Evolutionary conservation across 2,113 vertebrate genomes (phyloP).

Genomic region (Anolis sagrei): DNA sequence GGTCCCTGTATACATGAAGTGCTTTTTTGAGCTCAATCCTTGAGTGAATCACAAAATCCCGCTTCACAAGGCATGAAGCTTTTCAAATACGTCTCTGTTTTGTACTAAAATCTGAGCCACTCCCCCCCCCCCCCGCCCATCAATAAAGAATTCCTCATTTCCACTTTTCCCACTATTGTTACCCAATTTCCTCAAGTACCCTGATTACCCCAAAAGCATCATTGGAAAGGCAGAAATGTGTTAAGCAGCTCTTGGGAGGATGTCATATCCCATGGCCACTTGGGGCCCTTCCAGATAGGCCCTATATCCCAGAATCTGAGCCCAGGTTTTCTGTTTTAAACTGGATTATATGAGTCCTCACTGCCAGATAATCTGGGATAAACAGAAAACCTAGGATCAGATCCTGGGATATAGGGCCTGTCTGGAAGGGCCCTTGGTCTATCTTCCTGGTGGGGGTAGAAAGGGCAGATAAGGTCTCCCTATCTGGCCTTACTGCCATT

Average conservation of each 20-base stretch:
- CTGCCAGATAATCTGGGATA: too few species aligned
- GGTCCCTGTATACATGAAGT: too few species aligned
- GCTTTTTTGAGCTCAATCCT: background rate
- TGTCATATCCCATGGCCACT: background rate
- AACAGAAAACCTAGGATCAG: too few species aligned
- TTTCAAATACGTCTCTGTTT: background rate
- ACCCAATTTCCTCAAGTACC: background rate
- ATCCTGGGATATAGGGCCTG: too few species aligned
- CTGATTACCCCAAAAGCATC: background rate
- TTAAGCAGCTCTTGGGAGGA: background rate
- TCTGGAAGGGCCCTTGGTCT: too few species aligned
- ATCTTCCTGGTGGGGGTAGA: background rate
- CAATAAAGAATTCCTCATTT: background rate
- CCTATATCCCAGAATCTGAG: too few species aligned
- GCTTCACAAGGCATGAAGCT: background rate
- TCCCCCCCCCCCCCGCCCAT: too few species aligned
- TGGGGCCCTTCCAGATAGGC: too few species aligned
- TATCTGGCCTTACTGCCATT: background rate
- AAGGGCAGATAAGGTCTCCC: background rate
- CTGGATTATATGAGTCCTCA: too few species aligned
- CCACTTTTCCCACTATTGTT: background rate
- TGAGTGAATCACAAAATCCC: background rate
- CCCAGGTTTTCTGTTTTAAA: too few species aligned
- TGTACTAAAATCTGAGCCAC: background rate
- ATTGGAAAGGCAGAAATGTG: background rate